These are phyloP conservation scores for Drosophila bocki DNA, from an alignment of 1,140 invertebrate genomes.

Conservation along the genomic window DNA sequence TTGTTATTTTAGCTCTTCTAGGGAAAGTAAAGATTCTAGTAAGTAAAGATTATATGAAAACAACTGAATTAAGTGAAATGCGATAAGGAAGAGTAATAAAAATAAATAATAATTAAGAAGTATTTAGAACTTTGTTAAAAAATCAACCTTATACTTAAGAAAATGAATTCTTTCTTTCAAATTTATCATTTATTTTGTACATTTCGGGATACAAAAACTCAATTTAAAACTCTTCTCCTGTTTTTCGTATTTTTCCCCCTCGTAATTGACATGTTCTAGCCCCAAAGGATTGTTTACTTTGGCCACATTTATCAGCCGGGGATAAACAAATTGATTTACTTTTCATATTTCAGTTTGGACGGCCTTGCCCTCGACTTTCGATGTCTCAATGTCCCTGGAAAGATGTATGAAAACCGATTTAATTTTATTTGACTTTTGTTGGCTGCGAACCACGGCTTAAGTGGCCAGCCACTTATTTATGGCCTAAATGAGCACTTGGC, in stretches of 20 bases:
- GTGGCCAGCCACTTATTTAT: conserved; percentile 52
- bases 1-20: conserved; percentile 27
- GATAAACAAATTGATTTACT: conserved; percentile 36
- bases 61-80: neutral
- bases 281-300: neutral
- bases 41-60: neutral
- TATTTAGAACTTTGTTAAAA: too few relatives aligned
- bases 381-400: conserved; percentile 37
- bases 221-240: neutral
- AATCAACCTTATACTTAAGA: neutral
- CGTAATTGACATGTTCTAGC: neutral
- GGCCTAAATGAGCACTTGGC: conserved; percentile 58
- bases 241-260: neutral
- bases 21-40: conserved; percentile 1
- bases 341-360: conserved; percentile 35
- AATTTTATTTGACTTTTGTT: conserved; percentile 69
- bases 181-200: neutral
- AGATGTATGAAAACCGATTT: conserved; percentile 53
- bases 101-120: neutral
- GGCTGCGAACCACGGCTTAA: conserved; percentile 49
- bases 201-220: neutral
- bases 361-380: conserved; percentile 44
- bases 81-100: neutral
- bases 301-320: conserved; percentile 9
- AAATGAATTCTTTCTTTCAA: neutral